Percentiles rank a stretch among this genome's conserved stretches.
These are phyloP conservation scores for Labroides dimidiatus DNA, from an alignment of 2,797 vertebrate species.

Conservation along the genomic window DNA sequence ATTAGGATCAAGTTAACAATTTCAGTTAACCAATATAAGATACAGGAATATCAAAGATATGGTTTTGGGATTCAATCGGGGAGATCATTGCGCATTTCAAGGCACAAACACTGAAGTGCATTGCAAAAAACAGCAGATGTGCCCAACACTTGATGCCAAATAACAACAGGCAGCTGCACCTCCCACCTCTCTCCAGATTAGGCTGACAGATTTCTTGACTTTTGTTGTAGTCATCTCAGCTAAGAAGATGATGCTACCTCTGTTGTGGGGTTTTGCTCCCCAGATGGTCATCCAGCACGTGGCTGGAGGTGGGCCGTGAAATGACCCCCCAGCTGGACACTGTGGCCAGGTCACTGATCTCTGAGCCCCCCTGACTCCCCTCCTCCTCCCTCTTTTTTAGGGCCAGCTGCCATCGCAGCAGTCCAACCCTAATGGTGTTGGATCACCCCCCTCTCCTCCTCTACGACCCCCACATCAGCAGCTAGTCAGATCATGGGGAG, in stretches of 20 bases:
- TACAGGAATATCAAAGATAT: too few relatives aligned
- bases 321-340: conserved; percentile 87
- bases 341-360: conserved; percentile 88
- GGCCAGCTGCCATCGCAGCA: conserved; percentile 82
- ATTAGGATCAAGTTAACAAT: too few relatives aligned
- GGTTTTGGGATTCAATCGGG: not conserved
- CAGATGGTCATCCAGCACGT: conserved; percentile 87
- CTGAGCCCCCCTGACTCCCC: conserved; percentile 64
- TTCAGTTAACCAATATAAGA: too few relatives aligned
- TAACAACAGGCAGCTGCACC: conserved; percentile 69
- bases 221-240: conserved; percentile 64
- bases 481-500: conserved; percentile 67
- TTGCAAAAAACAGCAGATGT: conserved; percentile 58
- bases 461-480: conserved; percentile 52
- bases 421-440: conserved; percentile 77
- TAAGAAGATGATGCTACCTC: conserved; percentile 68
- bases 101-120: conserved; percentile 17
- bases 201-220: conserved; percentile 76
- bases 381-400: conserved; percentile 57
- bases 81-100: not conserved
- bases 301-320: conserved; percentile 82
- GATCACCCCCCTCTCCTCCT: conserved; percentile 40
- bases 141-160: conserved; percentile 50
- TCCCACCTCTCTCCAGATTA: conserved; percentile 53
- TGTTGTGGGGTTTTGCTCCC: conserved; percentile 61